Base-by-base conservation (phyloP, 30 jellyfish, hydroid and myxozoan species). In the Aurelia sp. region DNA sequence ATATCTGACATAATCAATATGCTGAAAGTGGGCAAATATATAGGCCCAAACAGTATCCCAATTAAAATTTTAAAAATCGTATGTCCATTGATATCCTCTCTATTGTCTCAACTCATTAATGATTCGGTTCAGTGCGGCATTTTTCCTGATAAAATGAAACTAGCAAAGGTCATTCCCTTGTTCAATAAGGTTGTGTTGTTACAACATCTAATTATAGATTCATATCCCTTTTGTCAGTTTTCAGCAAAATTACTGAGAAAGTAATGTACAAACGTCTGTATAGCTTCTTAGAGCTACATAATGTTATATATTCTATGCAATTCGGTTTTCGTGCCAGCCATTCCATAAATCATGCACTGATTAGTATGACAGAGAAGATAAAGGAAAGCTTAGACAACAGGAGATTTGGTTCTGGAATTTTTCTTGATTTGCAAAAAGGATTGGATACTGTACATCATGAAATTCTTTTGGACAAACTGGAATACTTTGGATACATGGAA, bases 61-160 rank as follows among this genome's bases (percentile, higher is more conserved):
- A 60, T 21, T 65, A 52, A 66, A 44, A 58, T 19, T 67, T 68
- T 27, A 27, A 27, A 27, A 27, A 27, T 27, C 2, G 1, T 27
- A 27, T 27, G 33, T 27, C 33, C 33, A 71, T 22, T 58, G 40
- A 73, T 84, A 55, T 52, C 89, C 78, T 22, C 38, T 68, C 76
- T 91, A 19, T 52, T 67, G 76, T 82, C 92, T 44, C 33, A 67
- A 52, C 40, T 27, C 35, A 67, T 64, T 31, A 86, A 86, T 73
- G 78, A 63, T 7, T 74, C 87, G 41, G 64, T 87, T 77, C 76
- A 66, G 30, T 57, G 63, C 48, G 92, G 96, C 60, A 27, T 27
- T 27, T 27, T 27, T 27, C 33, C 33, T 27, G 33, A 27, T 27
- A 27, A 27, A 27, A 27, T 84, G 89, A 84, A 58, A 73, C 63